Base-by-base conservation (phyloP, 2,888 invertebrate species). In the Schizaphis graminum region DNA sequence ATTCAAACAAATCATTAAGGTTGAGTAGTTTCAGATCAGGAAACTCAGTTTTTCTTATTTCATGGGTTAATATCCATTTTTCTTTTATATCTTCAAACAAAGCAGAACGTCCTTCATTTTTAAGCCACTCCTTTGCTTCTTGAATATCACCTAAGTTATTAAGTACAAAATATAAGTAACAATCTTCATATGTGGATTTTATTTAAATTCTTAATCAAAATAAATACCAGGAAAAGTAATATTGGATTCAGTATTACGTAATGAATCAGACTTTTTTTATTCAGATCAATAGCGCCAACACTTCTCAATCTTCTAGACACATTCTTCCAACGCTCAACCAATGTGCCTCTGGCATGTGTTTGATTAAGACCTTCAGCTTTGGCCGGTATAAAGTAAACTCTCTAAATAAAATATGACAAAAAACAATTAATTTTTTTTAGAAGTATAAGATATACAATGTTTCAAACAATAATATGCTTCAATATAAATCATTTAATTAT, bases 351-450 rank as follows among this genome's bases (percentile, higher is more conserved):
- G 84, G 84, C 44, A 5, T 44, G 44, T 44, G 44, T 24, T 85
- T 85, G 44, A 44, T 85, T 85, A 26, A 44, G 44, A 85, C 84
- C 84, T 85, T 85, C 44, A 41, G 44, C 21, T 85, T 28, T 85
- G 44, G 44, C 84, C 21, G 84, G 84, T 85, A 85, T 44, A 85
- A 85, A 85, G 84, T 85, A 85, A 85, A 85, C 84, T 85, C 84
- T 77, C 77, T 85, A 44, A 44, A 44, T 44, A 85, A 85, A 16
- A 85, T 85, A 85, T 85, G 41, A 85, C 44, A 85, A 85, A 85
- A 85, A 44, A 77, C 35, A 35, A n/a, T 77, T n/a, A 77, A 56
- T 56, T 16, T 56, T 13, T 56, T 56, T 56, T 56, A 56, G 53
- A 56, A 56, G 53, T 56, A 56, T 56, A 56, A 56, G 53, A n/a